Conservation (phyloP, 2,797 vertebrate genomes). For the Chelidonichthys spinosus region DNA sequence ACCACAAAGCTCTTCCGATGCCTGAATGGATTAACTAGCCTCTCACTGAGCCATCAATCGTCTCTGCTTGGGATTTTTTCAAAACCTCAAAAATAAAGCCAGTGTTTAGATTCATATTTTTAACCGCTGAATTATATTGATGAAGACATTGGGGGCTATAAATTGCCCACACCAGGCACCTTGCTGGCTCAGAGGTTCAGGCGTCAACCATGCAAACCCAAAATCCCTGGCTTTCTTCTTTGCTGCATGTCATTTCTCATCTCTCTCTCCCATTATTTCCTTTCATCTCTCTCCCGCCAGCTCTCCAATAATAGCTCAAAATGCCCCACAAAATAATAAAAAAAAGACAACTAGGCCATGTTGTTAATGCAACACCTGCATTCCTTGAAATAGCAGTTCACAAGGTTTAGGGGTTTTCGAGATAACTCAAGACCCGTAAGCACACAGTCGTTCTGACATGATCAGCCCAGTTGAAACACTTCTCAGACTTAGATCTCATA, state of each 20-base stretch:
- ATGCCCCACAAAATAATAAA: neutral
- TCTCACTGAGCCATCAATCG: neutral
- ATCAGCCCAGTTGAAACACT: neutral
- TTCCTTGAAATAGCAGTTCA: neutral
- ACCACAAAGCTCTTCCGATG: neutral
- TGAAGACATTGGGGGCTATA: neutral
- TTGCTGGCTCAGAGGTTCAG: neutral
- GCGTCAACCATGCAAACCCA: neutral
- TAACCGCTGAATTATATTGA: neutral
- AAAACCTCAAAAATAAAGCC: neutral
- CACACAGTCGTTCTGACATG: neutral
- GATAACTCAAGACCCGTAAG: neutral
- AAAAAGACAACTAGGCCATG: slow-evolving; percentile 1
- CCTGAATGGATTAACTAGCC: neutral
- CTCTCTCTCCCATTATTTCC: neutral
- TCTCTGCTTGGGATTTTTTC: neutral
- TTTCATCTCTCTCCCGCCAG: neutral
- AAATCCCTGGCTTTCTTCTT: neutral
- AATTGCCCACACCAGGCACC: no score
- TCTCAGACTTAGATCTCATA: neutral
- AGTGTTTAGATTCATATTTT: neutral
- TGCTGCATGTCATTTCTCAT: neutral
- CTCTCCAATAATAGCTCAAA: slow-evolving; percentile 6
- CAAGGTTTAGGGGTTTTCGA: neutral
- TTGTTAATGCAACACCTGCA: slow-evolving; percentile 6